Percentiles rank a stretch among this genome's conserved stretches.
These are phyloP conservation scores for Pyrrhosoma nymphula DNA, from an alignment of 2,888 invertebrate species.

Conservation along the genomic window DNA sequence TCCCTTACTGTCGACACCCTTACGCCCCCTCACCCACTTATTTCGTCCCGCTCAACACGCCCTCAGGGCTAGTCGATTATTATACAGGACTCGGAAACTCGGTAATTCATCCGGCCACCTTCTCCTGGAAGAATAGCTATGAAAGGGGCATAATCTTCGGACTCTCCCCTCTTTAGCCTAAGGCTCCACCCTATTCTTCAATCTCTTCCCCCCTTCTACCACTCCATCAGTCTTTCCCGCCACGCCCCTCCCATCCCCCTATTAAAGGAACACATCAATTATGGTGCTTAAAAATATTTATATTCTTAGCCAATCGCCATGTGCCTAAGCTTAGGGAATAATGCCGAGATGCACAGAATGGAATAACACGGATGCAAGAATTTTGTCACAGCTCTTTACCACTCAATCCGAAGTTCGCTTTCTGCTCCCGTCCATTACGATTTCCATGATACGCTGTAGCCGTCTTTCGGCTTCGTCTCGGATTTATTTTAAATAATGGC, in stretches of 20 bases:
- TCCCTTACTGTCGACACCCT: conserved; percentile 11
- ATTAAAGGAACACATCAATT: conserved; percentile 45
- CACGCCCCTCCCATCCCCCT: background rate
- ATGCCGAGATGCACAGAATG: background rate
- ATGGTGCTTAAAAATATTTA: conserved; percentile 50
- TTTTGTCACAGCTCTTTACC: background rate
- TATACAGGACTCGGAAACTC: conserved; percentile 59
- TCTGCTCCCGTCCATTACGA: background rate
- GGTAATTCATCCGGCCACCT: conserved; percentile 59
- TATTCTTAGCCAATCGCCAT: background rate
- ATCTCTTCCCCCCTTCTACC: background rate
- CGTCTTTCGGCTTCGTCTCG: too few species aligned
- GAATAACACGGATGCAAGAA: background rate
- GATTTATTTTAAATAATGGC: too few species aligned
- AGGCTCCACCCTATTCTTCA: background rate
- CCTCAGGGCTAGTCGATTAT: conserved; percentile 49
- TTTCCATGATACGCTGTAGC: background rate
- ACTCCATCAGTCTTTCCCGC: background rate
- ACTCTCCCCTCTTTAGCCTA: background rate
- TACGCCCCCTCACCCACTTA: background rate
- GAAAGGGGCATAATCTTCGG: conserved; percentile 16
- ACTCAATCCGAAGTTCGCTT: background rate
- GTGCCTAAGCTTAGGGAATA: background rate
- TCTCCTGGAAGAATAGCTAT: conserved; percentile 44
- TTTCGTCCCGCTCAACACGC: conserved; percentile 31